A percentile compares a stretch with the other conserved stretches of the same genome.
phyloP scores from a whole-genome alignment of 30 jellyfish, hydroid and myxozoan species.

The Aurelia coerulea region DNA sequence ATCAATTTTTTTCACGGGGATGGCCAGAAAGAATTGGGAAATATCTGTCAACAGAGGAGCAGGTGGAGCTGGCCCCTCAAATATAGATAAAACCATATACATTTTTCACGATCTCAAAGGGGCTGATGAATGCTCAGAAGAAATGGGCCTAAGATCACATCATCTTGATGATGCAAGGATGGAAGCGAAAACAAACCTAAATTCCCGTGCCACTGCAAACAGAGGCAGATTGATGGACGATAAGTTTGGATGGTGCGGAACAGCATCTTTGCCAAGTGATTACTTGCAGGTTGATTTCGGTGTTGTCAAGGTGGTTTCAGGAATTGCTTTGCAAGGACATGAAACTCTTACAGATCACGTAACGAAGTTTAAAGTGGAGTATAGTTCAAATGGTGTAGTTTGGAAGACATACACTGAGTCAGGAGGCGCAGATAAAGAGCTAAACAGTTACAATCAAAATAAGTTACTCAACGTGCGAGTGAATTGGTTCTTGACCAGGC shows the following conservation, averaged over 20 bases:
- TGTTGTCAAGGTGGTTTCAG: not conserved
- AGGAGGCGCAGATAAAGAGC: not conserved
- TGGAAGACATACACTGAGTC: not conserved
- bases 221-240: conserved; percentile 1
- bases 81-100: not conserved
- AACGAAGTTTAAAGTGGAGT: not conserved
- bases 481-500: conserved; percentile 19
- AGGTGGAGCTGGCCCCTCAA: conserved; percentile 7
- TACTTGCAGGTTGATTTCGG: conserved; percentile 53
- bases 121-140: conserved; percentile 59
- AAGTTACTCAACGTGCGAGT: too few relatives aligned
- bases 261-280: conserved; percentile 1
- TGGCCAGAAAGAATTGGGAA: conserved; percentile 45
- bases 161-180: conserved; percentile 28
- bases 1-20: conserved; percentile 50
- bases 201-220: too few relatives aligned
- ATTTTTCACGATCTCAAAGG: conserved; percentile 35
- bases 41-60: not conserved
- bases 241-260: conserved; percentile 35
- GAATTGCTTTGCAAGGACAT: conserved; percentile 31
- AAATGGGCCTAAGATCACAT: conserved; percentile 34
- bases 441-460: not conserved
- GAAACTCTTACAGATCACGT: too few relatives aligned
- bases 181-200: not conserved
- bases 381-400: not conserved